Evolutionary conservation across 2,797 vertebrate genomes (phyloP), one percentile per base, ranked within the genome.

Genomic region (Neosalanx taihuensis): DNA sequence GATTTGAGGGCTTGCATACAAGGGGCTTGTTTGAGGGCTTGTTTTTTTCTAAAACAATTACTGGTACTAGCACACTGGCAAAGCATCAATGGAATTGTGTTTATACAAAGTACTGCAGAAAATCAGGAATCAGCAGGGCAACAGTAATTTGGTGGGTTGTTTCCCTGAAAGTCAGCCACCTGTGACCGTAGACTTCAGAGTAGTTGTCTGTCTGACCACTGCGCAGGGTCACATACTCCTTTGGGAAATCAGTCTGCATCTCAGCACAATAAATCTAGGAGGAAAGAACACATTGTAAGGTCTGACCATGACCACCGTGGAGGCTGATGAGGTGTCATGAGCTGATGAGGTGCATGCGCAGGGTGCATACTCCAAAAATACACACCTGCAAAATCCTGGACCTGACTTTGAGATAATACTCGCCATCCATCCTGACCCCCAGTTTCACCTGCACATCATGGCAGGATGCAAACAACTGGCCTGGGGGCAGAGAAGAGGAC

Each of bases 201-300:
- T 95, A 99, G 87, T 99, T 99, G 86, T 99, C 96, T 1, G 93
- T 93, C 90, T 96, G 95, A 17, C 94, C 91, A 81, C 95, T 98
- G 73, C 92, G 90, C 82, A 99, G 56, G 13, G 96, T 94, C 83
- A 99, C 83, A 74, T 97, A 99, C 83, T 99, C 97, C 85, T 93
- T 95, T 58, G 97, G 97, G 79, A 89, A 92, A 64, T 91, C 91
- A 49, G 90, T 94, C 72, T 93, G 87, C 97, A 99, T 99, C 74
- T 90, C 95, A 1, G 92, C 92, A 67, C 97, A 99, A 83, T 98
- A 95, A 82, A 98, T 93, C 95, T 99, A 74, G 35, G 85, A 87
- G 10, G 78, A 72, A 76, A 17, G 17, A 56, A 72, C 51, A 1
- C 29, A 35, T 20, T 30, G 67, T 81, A 60, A 84, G 71, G 26